These are phyloP conservation scores for Bombyx huttoni DNA, from an alignment of 2,888 invertebrate species.

Conservation along the genomic window DNA sequence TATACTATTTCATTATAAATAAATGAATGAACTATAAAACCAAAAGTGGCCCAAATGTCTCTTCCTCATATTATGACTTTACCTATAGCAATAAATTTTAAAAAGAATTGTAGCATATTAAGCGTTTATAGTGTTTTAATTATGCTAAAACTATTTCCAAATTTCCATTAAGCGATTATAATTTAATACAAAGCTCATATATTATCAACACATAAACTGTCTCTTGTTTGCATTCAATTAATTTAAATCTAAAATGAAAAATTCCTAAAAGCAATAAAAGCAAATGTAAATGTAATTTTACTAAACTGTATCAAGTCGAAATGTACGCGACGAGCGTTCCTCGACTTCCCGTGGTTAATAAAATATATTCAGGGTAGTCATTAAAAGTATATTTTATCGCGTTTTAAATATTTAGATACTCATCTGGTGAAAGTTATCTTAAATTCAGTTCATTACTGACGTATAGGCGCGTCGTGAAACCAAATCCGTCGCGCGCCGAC, in stretches of 20 bases:
- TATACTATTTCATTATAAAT: too few relatives aligned
- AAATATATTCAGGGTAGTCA: conserved; percentile 52
- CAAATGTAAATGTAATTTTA: conserved; percentile 52
- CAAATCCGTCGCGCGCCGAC: conserved; percentile 29
- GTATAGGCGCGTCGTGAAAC: conserved; percentile 38
- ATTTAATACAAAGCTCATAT: conserved; percentile 37
- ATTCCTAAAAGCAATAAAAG: conserved; percentile 43
- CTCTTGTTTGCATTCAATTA: conserved; percentile 62
- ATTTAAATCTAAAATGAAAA: conserved; percentile 55
- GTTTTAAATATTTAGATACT: conserved; percentile 68
- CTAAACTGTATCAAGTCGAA: conserved; percentile 49
- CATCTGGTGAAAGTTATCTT: conserved; percentile 65
- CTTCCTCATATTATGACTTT: conserved; percentile 10
- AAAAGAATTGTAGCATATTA: conserved; percentile 30
- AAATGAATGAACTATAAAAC: not conserved
- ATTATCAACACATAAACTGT: conserved; percentile 38
- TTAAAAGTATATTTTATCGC: conserved; percentile 68
- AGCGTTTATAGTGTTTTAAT: conserved; percentile 34
- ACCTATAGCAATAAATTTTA: conserved; percentile 33
- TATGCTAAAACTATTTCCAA: conserved; percentile 36
- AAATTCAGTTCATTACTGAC: conserved; percentile 52
- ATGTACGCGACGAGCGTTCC: conserved; percentile 21
- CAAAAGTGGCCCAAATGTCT: not conserved
- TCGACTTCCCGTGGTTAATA: conserved; percentile 45
- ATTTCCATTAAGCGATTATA: conserved; percentile 30